These are phyloP conservation scores for Struthidea cinerea DNA, from an alignment of 2,113 vertebrate genomes.

Conservation along the genomic window DNA sequence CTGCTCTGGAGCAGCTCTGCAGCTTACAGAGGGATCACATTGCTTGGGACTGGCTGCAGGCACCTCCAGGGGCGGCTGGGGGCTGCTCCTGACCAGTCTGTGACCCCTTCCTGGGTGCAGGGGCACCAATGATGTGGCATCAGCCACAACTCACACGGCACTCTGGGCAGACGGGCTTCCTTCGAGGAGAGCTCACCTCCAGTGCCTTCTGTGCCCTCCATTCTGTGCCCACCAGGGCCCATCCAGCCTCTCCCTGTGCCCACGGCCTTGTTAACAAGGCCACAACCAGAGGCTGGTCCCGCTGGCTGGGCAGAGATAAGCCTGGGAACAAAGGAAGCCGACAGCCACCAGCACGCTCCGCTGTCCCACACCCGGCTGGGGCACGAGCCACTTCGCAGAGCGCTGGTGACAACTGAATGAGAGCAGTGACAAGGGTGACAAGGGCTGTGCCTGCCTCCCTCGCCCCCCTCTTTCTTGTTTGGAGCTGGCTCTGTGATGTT, in stretches of 20 bases:
- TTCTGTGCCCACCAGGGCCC: neutral
- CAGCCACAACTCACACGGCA: neutral
- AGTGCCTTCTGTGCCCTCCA: fast-evolving
- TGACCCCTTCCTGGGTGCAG: neutral
- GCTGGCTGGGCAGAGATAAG: constrained; percentile 59
- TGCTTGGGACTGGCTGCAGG: fast-evolving
- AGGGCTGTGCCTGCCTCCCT: constrained; percentile 25
- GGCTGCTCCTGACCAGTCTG: neutral
- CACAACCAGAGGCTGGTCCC: neutral
- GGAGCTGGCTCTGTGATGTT: constrained; percentile 53
- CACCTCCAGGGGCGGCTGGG: neutral
- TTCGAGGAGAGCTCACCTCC: fast-evolving
- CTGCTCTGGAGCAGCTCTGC: neutral
- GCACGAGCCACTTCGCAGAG: neutral
- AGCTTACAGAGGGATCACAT: neutral
- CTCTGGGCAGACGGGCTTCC: neutral
- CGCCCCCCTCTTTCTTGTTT: constrained; percentile 16
- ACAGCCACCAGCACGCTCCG: neutral
- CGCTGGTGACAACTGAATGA: neutral
- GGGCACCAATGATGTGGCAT: fast-evolving
- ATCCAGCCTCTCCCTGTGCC: neutral
- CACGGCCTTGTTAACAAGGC: constrained; percentile 47
- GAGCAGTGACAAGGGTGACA: constrained; percentile 16
- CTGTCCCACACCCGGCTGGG: neutral
- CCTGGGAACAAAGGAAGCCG: constrained; percentile 33